Base-by-base conservation (phyloP, 2,797 vertebrate species). In the Coranthus polyacanthus region DNA sequence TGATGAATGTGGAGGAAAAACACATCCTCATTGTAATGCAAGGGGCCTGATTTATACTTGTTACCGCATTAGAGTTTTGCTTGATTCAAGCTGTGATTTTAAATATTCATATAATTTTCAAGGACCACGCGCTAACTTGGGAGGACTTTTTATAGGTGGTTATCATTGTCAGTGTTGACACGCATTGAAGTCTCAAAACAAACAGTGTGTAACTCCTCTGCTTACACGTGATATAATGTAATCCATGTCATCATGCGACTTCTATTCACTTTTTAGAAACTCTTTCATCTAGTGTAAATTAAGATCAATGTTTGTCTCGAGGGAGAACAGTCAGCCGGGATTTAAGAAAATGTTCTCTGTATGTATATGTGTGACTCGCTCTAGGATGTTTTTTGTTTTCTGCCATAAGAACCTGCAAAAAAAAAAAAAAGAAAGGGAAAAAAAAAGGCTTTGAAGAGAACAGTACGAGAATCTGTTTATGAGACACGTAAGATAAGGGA, bases 1-100 rank as follows among this genome's bases (percentile, higher is more conserved):
- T 83, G 85, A 92, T 86, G 89, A 85, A 80, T 81, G 55, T 59
- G 5, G 74, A 79, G 68, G 71, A 72, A 68, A 83, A 82, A 68
- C 80, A 68, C 16, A 32, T 77, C 67, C 67, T 83, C 53, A 41
- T 84, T 86, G 66, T 81, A 78, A 86, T 82, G 73, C 75, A 61
- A 78, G 80, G 72, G 39, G 46, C 61, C 24, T 46, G 66, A 79
- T 86, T 87, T 73, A 79, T 67, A 68, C 73, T 68, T 75, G 81
- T 75, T 78, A 67, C 69, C 21, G 63, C 56, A 79, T 68, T 71
- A 16, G 32, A 78, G 61, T 58, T 70, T 72, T 46, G 51, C 26
- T 52, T 26, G 78, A 75, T 68, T 89, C 84, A 79, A 81, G 81
- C 83, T 88, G 77, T 63, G 84, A 79, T 82, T 85, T 86, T 32